Percentiles rank a stretch among this genome's conserved stretches.
Conservation (phyloP, 2,113 vertebrate genomes). For the Benthochromis sp. region DNA sequence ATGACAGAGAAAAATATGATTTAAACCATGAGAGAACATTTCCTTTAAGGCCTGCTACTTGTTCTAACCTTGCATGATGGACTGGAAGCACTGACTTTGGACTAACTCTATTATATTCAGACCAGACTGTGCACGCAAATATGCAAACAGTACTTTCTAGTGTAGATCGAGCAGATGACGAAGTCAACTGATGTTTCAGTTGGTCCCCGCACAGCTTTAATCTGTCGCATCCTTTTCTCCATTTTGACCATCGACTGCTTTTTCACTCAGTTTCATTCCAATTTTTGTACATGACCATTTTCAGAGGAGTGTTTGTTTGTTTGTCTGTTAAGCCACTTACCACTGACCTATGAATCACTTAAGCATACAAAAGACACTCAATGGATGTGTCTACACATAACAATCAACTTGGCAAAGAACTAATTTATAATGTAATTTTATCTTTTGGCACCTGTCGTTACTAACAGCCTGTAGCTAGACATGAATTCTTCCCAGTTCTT, state of each 20-base stretch:
- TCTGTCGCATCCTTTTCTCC: not conserved
- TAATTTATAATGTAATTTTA: not conserved
- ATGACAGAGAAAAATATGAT: not conserved
- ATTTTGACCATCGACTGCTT: not conserved
- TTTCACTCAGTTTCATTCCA: not conserved
- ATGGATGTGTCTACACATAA: not conserved
- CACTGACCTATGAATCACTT: not conserved
- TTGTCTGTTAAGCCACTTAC: not conserved
- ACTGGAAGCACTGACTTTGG: not conserved
- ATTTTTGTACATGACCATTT: not conserved
- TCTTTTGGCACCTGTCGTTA: not conserved
- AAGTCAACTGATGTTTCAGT: not conserved
- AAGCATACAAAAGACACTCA: not conserved
- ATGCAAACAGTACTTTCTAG: not conserved
- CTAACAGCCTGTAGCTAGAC: not conserved
- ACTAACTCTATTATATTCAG: not conserved
- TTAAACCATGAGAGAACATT: not conserved
- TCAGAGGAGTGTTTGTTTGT: not conserved
- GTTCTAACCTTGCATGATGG: not conserved
- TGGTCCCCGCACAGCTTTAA: not conserved
- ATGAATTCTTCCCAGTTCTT: not conserved
- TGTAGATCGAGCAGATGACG: not conserved
- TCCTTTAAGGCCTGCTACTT: not conserved
- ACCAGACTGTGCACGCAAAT: not conserved
- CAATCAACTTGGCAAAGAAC: not conserved